Evolutionary conservation across 2,888 invertebrate genomes (phyloP), one percentile per base, ranked within the genome.

Genomic region (Mactromeris polynyma): DNA sequence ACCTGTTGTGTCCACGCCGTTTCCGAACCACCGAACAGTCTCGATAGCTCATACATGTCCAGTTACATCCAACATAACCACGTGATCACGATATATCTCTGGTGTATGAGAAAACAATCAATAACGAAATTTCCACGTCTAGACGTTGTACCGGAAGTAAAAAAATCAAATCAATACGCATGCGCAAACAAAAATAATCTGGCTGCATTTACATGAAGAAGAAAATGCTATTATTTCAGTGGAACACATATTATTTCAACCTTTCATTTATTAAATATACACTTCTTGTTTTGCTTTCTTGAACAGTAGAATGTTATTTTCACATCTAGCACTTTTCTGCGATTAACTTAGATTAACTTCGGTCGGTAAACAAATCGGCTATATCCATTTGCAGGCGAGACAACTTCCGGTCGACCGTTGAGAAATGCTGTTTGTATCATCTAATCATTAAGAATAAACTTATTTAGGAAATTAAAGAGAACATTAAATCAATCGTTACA

Each of bases 321-420:
- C 51, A 51, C 51, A 51, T n/a, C n/a, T 46, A 46, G 58, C 26
- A 26, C 26, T 64, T 64, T 26, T 64, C 58, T 64, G 26, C 26
- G 58, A 64, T 4, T 64, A 9, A 26, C 58, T 26, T 64, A 64
- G n/a, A n/a, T 2, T n/a, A 21, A 64, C 6, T 64, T 64, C 11
- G 58, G 58, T 64, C 58, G 26, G 58, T 64, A 64, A 64, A 64
- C 58, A 64, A 64, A 64, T 26, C 58, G n/a, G 58, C 21, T 26
- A 26, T 64, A 64, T 64, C 58, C 58, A 64, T 64, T 64, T 64
- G 58, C 58, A 64, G 58, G 26, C 58, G 26, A 64, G 58, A 64
- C 58, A 26, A 64, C 58, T 26, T 64, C 58, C 58, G 58, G 58
- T 64, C 26, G 58, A 9, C 58, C 26, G n/a, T 26, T 64, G 58